These are phyloP conservation scores for Orestias chungarensis DNA, from an alignment of 2,797 vertebrate species.

Conservation along the genomic window DNA sequence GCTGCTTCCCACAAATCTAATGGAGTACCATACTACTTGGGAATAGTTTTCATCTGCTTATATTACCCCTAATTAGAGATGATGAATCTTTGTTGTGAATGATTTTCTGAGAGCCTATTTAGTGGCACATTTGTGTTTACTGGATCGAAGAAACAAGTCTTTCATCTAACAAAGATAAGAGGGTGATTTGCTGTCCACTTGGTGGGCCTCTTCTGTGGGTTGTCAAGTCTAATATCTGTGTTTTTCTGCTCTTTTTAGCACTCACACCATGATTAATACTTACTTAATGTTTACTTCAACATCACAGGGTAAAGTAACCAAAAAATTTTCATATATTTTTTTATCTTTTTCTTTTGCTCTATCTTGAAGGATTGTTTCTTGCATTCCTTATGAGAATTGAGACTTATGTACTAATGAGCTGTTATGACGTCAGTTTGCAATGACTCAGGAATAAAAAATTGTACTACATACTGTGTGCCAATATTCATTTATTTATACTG, in stretches of 20 bases:
- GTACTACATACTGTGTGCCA: neutral
- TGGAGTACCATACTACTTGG: constrained; percentile 35
- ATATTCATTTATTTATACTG: neutral
- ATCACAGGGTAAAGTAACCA: constrained; percentile 57
- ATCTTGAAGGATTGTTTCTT: neutral
- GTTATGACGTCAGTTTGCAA: neutral
- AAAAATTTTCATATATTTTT: constrained; percentile 60
- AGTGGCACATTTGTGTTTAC: constrained; percentile 76
- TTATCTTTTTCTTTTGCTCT: neutral
- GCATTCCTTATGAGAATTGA: neutral
- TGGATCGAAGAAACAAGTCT: constrained; percentile 61
- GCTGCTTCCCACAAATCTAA: constrained; percentile 30
- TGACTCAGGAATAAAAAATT: neutral
- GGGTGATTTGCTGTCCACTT: constrained; percentile 66
- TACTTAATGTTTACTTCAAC: constrained; percentile 43
- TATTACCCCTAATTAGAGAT: constrained; percentile 70
- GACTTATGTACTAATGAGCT: neutral
- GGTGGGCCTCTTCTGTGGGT: constrained; percentile 55
- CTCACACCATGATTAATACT: constrained; percentile 56
- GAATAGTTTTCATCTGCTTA: constrained; percentile 58
- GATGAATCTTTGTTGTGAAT: constrained; percentile 65
- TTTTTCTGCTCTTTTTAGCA: constrained; percentile 35
- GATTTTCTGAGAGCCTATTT: constrained; percentile 64
- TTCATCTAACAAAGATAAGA: constrained; percentile 71
- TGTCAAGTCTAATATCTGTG: constrained; percentile 59